Evolutionary conservation across 2,797 vertebrate genomes (phyloP), one percentile per base, ranked within the genome.

Genomic region (Gorsachius magnificus): DNA sequence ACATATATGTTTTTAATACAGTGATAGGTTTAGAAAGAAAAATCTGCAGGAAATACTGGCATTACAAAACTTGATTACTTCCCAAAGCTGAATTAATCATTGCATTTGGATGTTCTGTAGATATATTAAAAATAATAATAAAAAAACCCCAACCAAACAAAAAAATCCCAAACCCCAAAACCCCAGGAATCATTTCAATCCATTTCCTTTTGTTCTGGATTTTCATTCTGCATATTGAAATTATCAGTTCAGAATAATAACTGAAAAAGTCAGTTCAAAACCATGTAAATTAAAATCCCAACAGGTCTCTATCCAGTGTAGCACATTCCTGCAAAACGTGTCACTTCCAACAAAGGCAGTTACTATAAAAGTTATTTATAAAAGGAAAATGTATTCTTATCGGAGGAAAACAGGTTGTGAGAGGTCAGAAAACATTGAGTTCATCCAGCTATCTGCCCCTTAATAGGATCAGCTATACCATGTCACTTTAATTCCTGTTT

Each of bases 131-230:
- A 57, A 13, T 29, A 53, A 36, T 64, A 28, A 26, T 53, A 29
- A 4, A 38, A 38, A 13, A 33, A 53, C 3, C 10, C 20, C 20
- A 46, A 46, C 10, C 46, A 45, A 45, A 41, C 38, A 25, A 31
- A 21, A 50, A 16, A 41, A 18, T 11, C 11, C 1, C 0, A 43
- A n/a, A 26, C 1, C 5, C 2, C 3, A 4, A 10, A 15, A 43
- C 10, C 5, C 0, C 25, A 13, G 7, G 5, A 76, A 66, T 36
- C 2, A 70, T 65, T 81, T 70, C 1, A 51, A 87, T 6, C 1
- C 0, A 2, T 78, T 63, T 79, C 1, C 0, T 54, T 79, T 70
- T 57, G 1, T 36, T 69, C 24, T 82, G 12, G 13, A 46, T 45
- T 51, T 65, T 79, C 0, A 25, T 83, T 89, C 87, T n/a, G 13